Conservation (phyloP, 1,140 invertebrate species). For the Geopemphigus sp. region DNA sequence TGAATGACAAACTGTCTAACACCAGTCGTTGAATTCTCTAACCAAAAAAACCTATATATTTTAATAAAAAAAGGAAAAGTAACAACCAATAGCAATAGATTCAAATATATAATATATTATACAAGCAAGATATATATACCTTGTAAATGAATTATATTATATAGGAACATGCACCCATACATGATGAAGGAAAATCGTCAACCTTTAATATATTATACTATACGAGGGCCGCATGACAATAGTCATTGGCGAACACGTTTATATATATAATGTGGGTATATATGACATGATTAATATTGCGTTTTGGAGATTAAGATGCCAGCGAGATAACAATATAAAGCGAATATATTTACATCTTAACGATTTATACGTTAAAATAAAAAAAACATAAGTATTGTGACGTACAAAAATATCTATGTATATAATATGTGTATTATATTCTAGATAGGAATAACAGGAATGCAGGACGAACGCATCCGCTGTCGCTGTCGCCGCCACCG, state of each 20-base stretch:
- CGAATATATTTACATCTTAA: too few relatives aligned
- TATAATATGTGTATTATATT: too few relatives aligned
- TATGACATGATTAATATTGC: background rate
- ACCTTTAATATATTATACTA: background rate
- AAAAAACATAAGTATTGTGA: background rate
- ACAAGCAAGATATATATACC: background rate
- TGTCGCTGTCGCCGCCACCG: background rate
- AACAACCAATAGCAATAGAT: slow-evolving; percentile 4
- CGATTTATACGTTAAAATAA: background rate
- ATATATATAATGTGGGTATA: background rate
- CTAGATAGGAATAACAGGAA: too few relatives aligned
- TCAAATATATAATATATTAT: background rate
- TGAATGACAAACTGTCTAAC: slow-evolving; percentile 7
- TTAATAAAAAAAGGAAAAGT: background rate
- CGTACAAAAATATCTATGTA: too few relatives aligned
- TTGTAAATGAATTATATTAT: slow-evolving; percentile 5
- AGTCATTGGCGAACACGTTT: background rate
- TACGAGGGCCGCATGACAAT: background rate
- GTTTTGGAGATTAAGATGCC: too few relatives aligned
- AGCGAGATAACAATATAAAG: too few relatives aligned
- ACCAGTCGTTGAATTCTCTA: background rate
- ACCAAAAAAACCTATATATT: too few relatives aligned
- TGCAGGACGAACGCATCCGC: slow-evolving; percentile 4
- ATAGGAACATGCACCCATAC: background rate
- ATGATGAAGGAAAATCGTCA: background rate